Evolutionary conservation across 1,140 invertebrate species (phyloP).

Genomic region (Lysiphlebus fabarum): DNA sequence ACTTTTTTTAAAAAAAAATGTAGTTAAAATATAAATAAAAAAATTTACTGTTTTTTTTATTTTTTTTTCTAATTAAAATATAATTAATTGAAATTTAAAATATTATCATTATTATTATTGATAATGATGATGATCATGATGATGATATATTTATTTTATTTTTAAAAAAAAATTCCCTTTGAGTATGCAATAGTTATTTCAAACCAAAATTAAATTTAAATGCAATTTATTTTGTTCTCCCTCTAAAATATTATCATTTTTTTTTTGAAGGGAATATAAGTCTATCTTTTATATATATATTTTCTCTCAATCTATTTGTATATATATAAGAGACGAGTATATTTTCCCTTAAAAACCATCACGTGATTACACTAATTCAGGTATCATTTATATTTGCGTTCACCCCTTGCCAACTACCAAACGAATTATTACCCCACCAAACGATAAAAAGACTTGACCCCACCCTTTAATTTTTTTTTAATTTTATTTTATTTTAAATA

Average conservation of each 20-base stretch:
- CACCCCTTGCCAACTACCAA: constrained; percentile 39
- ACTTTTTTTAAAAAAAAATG: too few relatives aligned
- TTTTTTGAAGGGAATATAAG: constrained; percentile 20
- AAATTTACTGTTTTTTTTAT: too few relatives aligned
- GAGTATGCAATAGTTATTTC: constrained; percentile 32
- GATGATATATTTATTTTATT: too few relatives aligned
- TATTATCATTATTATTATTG: too few relatives aligned
- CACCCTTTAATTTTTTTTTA: neutral
- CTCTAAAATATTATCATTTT: constrained; percentile 34
- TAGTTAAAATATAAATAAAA: too few relatives aligned
- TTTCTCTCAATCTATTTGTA: constrained; percentile 9
- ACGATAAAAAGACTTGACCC: constrained; percentile 1
- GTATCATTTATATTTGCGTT: constrained; percentile 56
- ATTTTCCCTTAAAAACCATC: constrained; percentile 51
- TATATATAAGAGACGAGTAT: constrained; percentile 28
- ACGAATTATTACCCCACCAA: constrained; percentile 10
- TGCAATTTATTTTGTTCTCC: constrained; percentile 45
- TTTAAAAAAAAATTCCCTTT: constrained; percentile 5
- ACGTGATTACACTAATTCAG: constrained; percentile 55
- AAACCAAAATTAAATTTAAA: constrained; percentile 53
- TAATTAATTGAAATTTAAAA: too few relatives aligned
- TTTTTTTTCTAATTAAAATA: too few relatives aligned
- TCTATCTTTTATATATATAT: too few relatives aligned
- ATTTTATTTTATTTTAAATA: neutral
- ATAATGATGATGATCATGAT: too few relatives aligned